Percentiles rank a stretch among this genome's conserved stretches.
Conservation (phyloP, 2,888 invertebrate genomes). For the Xestia ashworthii region DNA sequence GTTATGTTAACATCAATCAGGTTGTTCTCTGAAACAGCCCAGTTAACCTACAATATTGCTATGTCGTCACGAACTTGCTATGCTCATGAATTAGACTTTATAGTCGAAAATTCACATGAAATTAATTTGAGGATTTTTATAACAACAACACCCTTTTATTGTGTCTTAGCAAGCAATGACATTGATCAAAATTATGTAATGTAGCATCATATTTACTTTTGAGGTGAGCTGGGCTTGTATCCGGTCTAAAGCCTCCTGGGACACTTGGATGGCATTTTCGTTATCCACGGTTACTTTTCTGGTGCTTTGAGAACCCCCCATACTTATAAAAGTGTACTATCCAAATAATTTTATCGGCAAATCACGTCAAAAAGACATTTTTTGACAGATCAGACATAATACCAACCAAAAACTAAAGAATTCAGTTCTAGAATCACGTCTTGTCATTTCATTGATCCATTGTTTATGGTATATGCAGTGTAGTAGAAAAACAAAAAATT, state of each 20-base stretch:
- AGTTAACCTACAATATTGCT: conserved; percentile 54
- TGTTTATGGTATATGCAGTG: conserved; percentile 32
- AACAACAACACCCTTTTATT: conserved; percentile 67
- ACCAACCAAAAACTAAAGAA: conserved; percentile 51
- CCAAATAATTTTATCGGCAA: conserved; percentile 83
- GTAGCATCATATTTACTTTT: conserved; percentile 84
- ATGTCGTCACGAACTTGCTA: conserved; percentile 44
- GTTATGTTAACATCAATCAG: conserved; percentile 18
- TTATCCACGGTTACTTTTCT: conserved; percentile 88
- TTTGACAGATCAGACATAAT: conserved; percentile 71
- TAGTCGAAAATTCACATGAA: conserved; percentile 12
- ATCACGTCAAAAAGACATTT: conserved; percentile 87
- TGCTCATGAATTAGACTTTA: conserved; percentile 18
- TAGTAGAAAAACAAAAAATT: background rate
- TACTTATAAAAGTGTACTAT: conserved; percentile 82
- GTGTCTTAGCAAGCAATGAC: conserved; percentile 80
- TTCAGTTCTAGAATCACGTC: background rate
- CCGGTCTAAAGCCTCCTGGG: conserved; percentile 87
- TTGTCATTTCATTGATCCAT: conserved; percentile 36
- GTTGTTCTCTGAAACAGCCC: conserved; percentile 6
- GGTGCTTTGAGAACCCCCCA: conserved; percentile 91
- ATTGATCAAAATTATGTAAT: conserved; percentile 90
- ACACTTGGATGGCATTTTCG: conserved; percentile 88
- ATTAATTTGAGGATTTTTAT: conserved; percentile 21
- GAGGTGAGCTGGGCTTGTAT: conserved; percentile 85